phyloP scores from a whole-genome alignment of 37 sponge, comb jelly and placozoan genomes.

The Halichondria panicea region DNA sequence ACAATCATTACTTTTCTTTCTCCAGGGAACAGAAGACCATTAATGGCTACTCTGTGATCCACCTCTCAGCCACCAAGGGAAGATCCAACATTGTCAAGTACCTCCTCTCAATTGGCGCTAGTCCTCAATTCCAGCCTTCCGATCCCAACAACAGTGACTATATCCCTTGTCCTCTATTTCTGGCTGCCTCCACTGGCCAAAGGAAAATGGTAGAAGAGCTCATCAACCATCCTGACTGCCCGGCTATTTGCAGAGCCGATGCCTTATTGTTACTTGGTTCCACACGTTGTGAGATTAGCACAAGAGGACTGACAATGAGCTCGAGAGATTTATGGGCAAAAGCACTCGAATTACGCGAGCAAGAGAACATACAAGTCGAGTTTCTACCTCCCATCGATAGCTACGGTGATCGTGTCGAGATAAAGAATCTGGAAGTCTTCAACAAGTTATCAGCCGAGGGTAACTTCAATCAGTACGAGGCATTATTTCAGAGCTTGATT shows the following conservation, averaged over 20 bases:
- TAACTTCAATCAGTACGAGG: slow-evolving; percentile 46
- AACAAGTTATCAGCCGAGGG: slow-evolving; percentile 8
- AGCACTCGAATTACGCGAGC: slow-evolving; percentile 18
- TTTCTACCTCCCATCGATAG: slow-evolving; percentile 41
- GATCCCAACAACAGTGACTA: slow-evolving; percentile 38
- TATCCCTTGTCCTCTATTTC: slow-evolving; percentile 79
- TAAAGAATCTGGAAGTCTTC: slow-evolving; percentile 23
- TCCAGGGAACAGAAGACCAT: slow-evolving; percentile 73
- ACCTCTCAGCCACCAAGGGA: slow-evolving; percentile 85
- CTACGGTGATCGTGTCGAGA: slow-evolving; percentile 47
- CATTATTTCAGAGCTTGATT: slow-evolving; percentile 65
- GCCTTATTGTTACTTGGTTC: slow-evolving; percentile 73
- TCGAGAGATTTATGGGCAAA: slow-evolving; percentile 51
- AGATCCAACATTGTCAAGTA: slow-evolving; percentile 60
- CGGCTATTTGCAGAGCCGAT: slow-evolving; percentile 52
- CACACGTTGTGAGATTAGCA: slow-evolving; percentile 63
- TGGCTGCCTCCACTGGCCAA: slow-evolving; percentile 81
- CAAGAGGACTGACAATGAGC: slow-evolving; percentile 41
- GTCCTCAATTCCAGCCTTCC: slow-evolving; percentile 48
- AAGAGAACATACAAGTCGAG: slow-evolving; percentile 7
- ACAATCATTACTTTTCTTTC: too few relatives aligned
- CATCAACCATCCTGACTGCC: slow-evolving; percentile 43
- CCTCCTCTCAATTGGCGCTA: slow-evolving; percentile 56
- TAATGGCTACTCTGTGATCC: slow-evolving; percentile 86
- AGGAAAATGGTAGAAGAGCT: slow-evolving; percentile 56